A percentile compares a stretch with the other conserved stretches of the same genome.
Evolutionary conservation across 1,140 invertebrate genomes (phyloP).

Genomic region (Drosophila equinoxialis): DNA sequence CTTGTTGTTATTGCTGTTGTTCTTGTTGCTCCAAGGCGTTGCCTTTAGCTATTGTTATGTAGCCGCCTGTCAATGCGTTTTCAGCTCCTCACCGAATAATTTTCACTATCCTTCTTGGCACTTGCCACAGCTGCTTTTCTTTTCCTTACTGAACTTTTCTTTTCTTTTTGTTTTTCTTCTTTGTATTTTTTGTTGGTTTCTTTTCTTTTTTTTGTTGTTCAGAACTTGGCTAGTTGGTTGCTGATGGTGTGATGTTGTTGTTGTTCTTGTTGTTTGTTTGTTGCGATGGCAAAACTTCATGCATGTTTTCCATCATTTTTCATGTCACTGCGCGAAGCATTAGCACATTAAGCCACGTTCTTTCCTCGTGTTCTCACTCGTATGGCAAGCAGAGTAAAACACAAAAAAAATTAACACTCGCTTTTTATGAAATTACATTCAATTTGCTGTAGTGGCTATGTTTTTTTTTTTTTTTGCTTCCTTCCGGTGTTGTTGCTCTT

Average conservation of each 20-base stretch:
- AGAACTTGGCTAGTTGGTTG: slow-evolving; percentile 38
- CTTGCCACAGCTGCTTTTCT: slow-evolving; percentile 11
- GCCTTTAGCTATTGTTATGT: slow-evolving; percentile 31
- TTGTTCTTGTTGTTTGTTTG: slow-evolving; percentile 31
- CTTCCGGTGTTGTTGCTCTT: slow-evolving; percentile 15
- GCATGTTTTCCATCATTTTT: slow-evolving; percentile 76
- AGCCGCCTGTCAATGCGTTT: slow-evolving; percentile 63
- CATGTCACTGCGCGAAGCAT: slow-evolving; percentile 69
- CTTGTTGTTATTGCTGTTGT: slow-evolving; percentile 20
- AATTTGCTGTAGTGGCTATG: slow-evolving; percentile 72
- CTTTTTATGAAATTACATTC: slow-evolving; percentile 81
- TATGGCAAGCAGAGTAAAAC: slow-evolving; percentile 48
- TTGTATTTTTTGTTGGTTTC: slow-evolving; percentile 48
- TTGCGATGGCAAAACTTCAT: slow-evolving; percentile 40
- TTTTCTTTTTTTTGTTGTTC: slow-evolving; percentile 43
- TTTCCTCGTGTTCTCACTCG: slow-evolving; percentile 35
- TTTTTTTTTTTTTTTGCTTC: slow-evolving; percentile 9
- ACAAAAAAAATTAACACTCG: slow-evolving; percentile 74
- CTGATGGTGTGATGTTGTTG: slow-evolving; percentile 1
- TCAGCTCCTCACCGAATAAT: slow-evolving; percentile 15
- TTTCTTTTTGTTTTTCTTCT: slow-evolving; percentile 45
- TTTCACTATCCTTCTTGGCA: slow-evolving; percentile 20
- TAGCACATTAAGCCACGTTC: slow-evolving; percentile 74
- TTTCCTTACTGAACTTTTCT: slow-evolving; percentile 20
- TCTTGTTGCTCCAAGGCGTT: not conserved